A percentile compares a stretch with the other conserved stretches of the same genome.
Conservation (phyloP, 2,797 vertebrate species). For the Micrastur ruficollis region DNA sequence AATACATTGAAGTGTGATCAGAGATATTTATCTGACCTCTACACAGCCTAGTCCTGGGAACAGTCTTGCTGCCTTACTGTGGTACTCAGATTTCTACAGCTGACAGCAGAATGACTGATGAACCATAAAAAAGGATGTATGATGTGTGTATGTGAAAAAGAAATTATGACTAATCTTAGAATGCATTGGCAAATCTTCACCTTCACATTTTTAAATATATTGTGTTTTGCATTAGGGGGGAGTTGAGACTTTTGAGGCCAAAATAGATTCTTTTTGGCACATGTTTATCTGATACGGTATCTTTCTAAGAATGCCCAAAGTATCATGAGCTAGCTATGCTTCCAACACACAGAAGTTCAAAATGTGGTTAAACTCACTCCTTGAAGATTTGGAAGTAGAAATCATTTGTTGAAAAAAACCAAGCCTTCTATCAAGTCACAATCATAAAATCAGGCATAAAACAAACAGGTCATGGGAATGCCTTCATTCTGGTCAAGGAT, state of each 20-base stretch:
- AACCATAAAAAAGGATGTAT: background rate
- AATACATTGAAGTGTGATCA: background rate
- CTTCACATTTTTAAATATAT: background rate
- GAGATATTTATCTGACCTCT: background rate
- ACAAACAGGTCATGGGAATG: constrained; percentile 67
- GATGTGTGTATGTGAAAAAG: background rate
- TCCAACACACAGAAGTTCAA: background rate
- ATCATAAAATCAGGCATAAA: constrained; percentile 77
- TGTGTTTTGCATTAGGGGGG: background rate
- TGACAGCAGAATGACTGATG: background rate
- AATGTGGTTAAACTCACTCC: background rate
- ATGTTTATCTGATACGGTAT: background rate
- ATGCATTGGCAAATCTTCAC: background rate
- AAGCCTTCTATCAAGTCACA: constrained; percentile 79
- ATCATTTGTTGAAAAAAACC: background rate
- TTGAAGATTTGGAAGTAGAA: background rate
- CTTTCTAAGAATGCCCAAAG: background rate
- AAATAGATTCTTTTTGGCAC: background rate
- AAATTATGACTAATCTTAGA: background rate
- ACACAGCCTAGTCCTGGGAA: background rate
- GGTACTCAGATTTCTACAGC: background rate
- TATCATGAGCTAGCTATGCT: background rate
- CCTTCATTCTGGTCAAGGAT: constrained; percentile 98
- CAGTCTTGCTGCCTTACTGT: background rate
- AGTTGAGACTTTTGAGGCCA: background rate